phyloP scores from a whole-genome alignment of 2,888 invertebrate species.

The Ceraclea dissimilis region DNA sequence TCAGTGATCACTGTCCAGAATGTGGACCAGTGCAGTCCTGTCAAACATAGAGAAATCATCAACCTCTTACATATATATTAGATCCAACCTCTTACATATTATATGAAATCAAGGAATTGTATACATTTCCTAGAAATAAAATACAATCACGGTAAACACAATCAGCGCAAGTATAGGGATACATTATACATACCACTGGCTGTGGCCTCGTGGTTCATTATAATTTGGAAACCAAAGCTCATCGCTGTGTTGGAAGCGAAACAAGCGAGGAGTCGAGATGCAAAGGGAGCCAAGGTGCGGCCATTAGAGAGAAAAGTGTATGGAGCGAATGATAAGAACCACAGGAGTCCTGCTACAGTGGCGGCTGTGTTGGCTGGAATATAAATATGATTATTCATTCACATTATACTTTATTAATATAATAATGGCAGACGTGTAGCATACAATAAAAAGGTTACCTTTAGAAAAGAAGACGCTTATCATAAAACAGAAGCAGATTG shows the following conservation, averaged over 20 bases:
- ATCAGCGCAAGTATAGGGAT: neutral
- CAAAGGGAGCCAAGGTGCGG: constrained; percentile 54
- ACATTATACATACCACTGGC: constrained; percentile 60
- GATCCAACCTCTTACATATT: too few relatives aligned
- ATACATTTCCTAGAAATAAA: too few relatives aligned
- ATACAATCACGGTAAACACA: neutral
- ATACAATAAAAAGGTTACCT: constrained; percentile 43
- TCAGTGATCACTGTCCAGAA: constrained; percentile 55
- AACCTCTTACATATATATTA: too few relatives aligned
- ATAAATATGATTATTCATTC: too few relatives aligned
- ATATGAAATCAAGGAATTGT: too few relatives aligned
- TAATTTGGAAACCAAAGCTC: constrained; percentile 68
- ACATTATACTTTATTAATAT: too few relatives aligned
- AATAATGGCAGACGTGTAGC: too few relatives aligned
- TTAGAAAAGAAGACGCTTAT: constrained; percentile 72
- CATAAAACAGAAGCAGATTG: constrained; percentile 72
- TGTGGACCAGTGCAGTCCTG: constrained; percentile 57
- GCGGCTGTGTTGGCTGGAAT: constrained; percentile 69
- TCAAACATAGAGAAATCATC: too few relatives aligned
- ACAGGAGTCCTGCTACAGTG: constrained; percentile 65
- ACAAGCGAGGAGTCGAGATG: constrained; percentile 55
- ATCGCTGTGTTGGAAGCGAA: constrained; percentile 72
- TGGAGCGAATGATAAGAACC: constrained; percentile 69
- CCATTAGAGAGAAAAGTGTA: constrained; percentile 59
- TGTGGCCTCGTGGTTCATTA: constrained; percentile 63